Evolutionary conservation across 1,140 invertebrate genomes (phyloP), one percentile per base, ranked within the genome.

Genomic region (Galleria mellonella): DNA sequence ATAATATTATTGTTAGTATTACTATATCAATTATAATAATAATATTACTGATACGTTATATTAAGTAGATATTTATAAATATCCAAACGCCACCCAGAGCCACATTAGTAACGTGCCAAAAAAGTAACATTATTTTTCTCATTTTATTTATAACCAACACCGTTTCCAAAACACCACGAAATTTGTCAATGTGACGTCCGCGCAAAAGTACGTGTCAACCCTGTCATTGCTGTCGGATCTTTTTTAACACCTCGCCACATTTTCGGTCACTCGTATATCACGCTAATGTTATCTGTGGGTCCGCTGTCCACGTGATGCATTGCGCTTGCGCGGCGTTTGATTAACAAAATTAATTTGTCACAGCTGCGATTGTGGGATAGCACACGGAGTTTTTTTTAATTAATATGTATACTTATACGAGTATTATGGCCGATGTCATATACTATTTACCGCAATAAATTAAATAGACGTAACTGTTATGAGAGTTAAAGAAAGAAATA

Each of bases 321-420:
- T 65, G 78, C 73, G 62, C 61, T 43, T 50, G 72, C 63, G 68
- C 64, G 58, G 53, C 47, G 38, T 47, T 72, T 73, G 72, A 77
- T 83, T 83, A 79, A 79, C 66, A 54, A 77, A 83, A 83, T 83
- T 83, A 83, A 79, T 83, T 83, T 77, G 75, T 83, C 62, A 51
- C 71, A 61, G 57, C 67, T 64, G 55, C 60, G 58, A 70, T 70
- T 60, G 62, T 11, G 11, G 5, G 38, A 40, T 40, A 40, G 28
- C 38, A 8, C 11, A 14, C 13, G 38, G 35, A 37, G 35, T n/a
- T 23, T 51, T 46, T n/a, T 23, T 35, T 61, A 61, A 61, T 61
- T 53, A 61, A 56, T 61, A 51, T 56, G 50, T 61, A 47, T 38
- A 6, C 52, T 53, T 49, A 52, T 30, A 55, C 38, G 51, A 48